Evolutionary conservation across 2,888 invertebrate species (phyloP).

Genomic region (Epinotia ramella): DNA sequence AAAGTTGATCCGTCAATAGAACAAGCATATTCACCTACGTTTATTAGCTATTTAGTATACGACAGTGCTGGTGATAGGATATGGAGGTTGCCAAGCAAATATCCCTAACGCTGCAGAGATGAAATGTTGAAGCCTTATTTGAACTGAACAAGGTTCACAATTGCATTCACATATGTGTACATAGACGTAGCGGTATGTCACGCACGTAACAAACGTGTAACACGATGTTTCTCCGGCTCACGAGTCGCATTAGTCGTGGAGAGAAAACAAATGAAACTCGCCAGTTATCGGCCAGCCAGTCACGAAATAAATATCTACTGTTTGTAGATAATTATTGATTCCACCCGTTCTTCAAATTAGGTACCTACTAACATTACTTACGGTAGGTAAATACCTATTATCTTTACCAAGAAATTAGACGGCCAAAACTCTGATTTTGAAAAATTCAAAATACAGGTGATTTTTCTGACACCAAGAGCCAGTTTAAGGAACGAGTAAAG

Average conservation of each 20-base stretch:
- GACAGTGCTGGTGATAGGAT: neutral
- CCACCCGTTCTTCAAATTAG: no score
- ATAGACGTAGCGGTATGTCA: slow-evolving; percentile 28
- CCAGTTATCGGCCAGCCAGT: slow-evolving; percentile 54
- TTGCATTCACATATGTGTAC: neutral
- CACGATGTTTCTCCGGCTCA: slow-evolving; percentile 67
- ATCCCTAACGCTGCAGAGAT: neutral
- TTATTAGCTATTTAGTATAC: neutral
- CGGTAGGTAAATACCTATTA: no score
- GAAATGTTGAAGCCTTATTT: neutral
- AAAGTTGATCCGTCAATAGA: slow-evolving; percentile 2
- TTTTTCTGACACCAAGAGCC: neutral
- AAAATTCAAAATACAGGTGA: neutral
- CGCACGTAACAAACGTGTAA: slow-evolving; percentile 60
- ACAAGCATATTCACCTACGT: neutral
- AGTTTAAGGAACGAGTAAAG: neutral
- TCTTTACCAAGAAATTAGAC: neutral
- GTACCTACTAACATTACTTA: no score
- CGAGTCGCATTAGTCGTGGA: slow-evolving; percentile 70
- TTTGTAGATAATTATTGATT: neutral
- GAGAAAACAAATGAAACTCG: slow-evolving; percentile 56
- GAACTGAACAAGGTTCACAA: neutral
- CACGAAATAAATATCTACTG: slow-evolving; percentile 56
- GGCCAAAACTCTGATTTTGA: neutral
- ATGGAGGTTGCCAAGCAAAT: neutral